Conservation (phyloP, 2,888 invertebrate species). For the Coelinius sp. region DNA sequence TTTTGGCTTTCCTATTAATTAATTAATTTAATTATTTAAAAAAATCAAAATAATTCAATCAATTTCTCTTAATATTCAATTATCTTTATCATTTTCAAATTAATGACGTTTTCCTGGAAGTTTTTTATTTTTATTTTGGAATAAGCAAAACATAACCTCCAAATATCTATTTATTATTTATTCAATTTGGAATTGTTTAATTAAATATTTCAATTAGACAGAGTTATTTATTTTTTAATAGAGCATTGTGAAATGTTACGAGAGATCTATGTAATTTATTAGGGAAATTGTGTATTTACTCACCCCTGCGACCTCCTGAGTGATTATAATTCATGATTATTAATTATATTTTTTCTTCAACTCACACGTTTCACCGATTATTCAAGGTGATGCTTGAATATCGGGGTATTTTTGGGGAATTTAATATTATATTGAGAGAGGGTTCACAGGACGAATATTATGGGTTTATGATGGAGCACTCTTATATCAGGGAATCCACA, state of each 20-base stretch:
- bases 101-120: too few species aligned
- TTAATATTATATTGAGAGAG: too few species aligned
- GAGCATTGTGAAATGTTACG: background rate
- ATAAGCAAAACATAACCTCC: background rate
- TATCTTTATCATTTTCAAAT: too few species aligned
- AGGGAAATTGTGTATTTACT: constrained; percentile 37
- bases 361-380: background rate
- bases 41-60: too few species aligned
- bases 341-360: background rate
- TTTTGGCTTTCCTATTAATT: constrained; percentile 62
- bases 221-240: background rate
- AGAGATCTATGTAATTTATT: too few species aligned
- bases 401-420: too few species aligned
- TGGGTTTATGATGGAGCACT: too few species aligned
- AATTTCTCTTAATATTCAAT: too few species aligned
- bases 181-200: too few species aligned
- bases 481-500: too few species aligned
- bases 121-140: background rate
- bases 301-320: constrained; percentile 63
- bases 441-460: background rate
- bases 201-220: too few species aligned
- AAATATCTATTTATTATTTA: background rate
- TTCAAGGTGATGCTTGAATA: background rate
- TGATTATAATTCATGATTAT: constrained; percentile 66
- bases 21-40: too few species aligned